Evolutionary conservation across 1,140 invertebrate species (phyloP).

Genomic region (Euwallacea fornicatus): DNA sequence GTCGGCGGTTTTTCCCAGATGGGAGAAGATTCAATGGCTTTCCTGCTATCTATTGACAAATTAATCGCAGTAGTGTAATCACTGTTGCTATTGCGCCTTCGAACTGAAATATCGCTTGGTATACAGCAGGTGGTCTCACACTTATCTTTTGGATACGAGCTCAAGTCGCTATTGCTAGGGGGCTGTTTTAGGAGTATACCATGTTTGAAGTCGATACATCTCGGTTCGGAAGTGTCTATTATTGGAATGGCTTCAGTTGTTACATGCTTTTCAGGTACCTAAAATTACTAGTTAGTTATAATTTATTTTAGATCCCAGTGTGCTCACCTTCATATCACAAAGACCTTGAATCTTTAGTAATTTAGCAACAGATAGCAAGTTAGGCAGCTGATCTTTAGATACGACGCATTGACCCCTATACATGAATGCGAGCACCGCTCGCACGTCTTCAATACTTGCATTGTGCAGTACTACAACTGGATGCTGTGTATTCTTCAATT

Average conservation of each 20-base stretch:
- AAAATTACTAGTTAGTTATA: conserved; percentile 3
- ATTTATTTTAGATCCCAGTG: conserved; percentile 7
- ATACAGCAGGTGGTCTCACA: conserved; percentile 20
- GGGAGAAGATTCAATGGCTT: conserved; percentile 16
- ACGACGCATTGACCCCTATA: conserved; percentile 91
- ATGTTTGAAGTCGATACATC: conserved; percentile 10
- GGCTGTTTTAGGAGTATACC: not conserved
- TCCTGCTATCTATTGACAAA: conserved; percentile 35
- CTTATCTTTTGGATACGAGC: conserved; percentile 7
- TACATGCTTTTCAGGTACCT: conserved; percentile 37
- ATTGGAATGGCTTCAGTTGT: conserved; percentile 33
- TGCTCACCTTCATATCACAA: conserved; percentile 74
- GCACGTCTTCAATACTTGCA: conserved; percentile 76
- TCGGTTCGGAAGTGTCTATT: conserved; percentile 8
- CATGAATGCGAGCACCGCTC: conserved; percentile 86
- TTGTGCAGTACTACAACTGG: conserved; percentile 83
- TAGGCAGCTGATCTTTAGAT: conserved; percentile 77
- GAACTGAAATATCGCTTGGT: conserved; percentile 22
- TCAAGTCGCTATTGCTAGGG: conserved; percentile 9
- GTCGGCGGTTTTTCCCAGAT: conserved; percentile 34
- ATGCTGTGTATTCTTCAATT: conserved; percentile 59
- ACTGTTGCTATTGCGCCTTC: conserved; percentile 20
- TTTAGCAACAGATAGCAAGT: conserved; percentile 79
- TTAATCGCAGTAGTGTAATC: conserved; percentile 33
- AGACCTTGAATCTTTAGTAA: conserved; percentile 83